Percentiles rank a stretch among this genome's conserved stretches.
These are phyloP conservation scores for Drosophila simulans DNA, from an alignment of 1,140 invertebrate species.

Conservation along the genomic window DNA sequence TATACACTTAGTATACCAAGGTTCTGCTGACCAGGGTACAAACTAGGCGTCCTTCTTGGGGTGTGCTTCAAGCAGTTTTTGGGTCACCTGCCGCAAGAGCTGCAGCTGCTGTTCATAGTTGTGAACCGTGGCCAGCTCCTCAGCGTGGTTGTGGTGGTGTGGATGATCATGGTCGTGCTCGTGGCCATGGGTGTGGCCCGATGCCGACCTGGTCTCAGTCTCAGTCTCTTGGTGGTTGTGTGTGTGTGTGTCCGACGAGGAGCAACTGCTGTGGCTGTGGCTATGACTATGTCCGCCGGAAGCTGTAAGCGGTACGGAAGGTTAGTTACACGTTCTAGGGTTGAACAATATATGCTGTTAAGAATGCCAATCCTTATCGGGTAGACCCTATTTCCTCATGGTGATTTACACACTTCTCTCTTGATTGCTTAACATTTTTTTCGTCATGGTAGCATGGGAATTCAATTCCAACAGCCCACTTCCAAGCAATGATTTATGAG, in stretches of 20 bases:
- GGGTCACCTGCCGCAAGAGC: conserved; percentile 66
- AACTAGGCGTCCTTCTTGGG: conserved; percentile 48
- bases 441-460: neutral
- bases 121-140: conserved; percentile 55
- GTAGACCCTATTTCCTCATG: conserved; percentile 2
- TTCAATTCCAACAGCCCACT: conserved; percentile 26
- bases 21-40: conserved; percentile 27
- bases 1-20: conserved; percentile 32
- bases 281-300: conserved; percentile 70
- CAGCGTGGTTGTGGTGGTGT: conserved; percentile 51
- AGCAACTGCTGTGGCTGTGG: conserved; percentile 64
- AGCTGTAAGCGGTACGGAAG: conserved; percentile 35
- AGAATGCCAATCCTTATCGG: conserved; percentile 34
- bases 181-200: conserved; percentile 29
- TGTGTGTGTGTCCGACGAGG: neutral
- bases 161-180: conserved; percentile 49
- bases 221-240: conserved; percentile 50
- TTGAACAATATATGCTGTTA: conserved; percentile 1
- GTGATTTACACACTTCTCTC: conserved; percentile 1
- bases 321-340: conserved; percentile 5
- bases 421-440: conserved; percentile 4
- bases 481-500: conserved; percentile 28
- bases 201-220: conserved; percentile 38
- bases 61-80: conserved; percentile 60
- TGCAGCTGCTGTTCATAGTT: conserved; percentile 70